Evolutionary conservation across 2,113 vertebrate species (phyloP).

Genomic region (Progne subis): DNA sequence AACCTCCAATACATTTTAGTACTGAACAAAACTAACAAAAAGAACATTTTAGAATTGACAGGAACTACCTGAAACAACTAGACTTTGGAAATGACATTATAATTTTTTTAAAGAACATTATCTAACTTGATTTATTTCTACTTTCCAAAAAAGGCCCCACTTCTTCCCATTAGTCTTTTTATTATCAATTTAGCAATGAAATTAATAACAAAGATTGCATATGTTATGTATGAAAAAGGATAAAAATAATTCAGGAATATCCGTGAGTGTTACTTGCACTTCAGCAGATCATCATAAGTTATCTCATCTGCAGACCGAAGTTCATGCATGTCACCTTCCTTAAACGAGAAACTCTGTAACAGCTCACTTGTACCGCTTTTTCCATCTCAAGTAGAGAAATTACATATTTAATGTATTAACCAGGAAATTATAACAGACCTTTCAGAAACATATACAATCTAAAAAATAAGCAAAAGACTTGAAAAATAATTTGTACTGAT

Average conservation of each 20-base stretch:
- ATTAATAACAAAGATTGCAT: neutral
- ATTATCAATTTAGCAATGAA: neutral
- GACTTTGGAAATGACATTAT: neutral
- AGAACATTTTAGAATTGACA: neutral
- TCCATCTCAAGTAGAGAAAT: neutral
- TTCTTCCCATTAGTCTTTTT: neutral
- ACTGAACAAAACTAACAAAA: neutral
- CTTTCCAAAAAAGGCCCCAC: fast-evolving
- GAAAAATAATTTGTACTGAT: neutral
- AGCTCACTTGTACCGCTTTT: neutral
- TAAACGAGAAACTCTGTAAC: neutral
- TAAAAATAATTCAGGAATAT: neutral
- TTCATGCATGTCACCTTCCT: neutral
- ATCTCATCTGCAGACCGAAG: neutral
- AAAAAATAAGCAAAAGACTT: neutral
- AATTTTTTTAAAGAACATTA: neutral
- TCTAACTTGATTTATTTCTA: neutral
- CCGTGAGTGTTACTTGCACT: neutral
- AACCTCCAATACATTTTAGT: neutral
- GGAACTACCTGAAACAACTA: neutral
- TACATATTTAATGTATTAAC: neutral
- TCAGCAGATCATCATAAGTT: neutral
- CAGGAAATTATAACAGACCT: neutral
- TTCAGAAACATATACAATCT: neutral
- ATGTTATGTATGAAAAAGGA: neutral